These are phyloP conservation scores for Thymelicus lineola DNA, from an alignment of 2,888 invertebrate genomes.

Conservation along the genomic window DNA sequence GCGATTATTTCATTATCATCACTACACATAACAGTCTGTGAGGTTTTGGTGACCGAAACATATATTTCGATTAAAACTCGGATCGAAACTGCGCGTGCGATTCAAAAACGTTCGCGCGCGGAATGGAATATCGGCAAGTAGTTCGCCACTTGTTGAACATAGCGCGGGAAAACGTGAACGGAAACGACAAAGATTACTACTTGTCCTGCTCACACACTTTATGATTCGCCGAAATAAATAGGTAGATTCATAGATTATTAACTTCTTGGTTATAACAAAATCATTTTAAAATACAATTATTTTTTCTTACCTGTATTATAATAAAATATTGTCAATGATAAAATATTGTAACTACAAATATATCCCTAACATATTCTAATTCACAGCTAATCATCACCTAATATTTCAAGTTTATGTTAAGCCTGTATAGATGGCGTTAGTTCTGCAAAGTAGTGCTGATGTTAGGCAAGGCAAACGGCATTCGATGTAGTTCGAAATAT, in stretches of 20 bases:
- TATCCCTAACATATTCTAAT: no score
- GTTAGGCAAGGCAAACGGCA: neutral
- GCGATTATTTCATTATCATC: slow-evolving; percentile 54
- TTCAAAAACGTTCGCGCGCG: slow-evolving; percentile 71
- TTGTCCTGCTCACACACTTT: slow-evolving; percentile 44
- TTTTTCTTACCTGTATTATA: no score
- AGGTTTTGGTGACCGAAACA: slow-evolving; percentile 36
- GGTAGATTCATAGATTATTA: no score
- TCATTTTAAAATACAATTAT: no score
- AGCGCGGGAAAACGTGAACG: slow-evolving; percentile 68
- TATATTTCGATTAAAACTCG: slow-evolving; percentile 53
- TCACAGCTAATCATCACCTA: no score
- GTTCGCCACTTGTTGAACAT: slow-evolving; percentile 59
- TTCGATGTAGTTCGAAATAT: neutral
- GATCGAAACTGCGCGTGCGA: slow-evolving; percentile 58
- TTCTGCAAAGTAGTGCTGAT: neutral
- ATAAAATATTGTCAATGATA: no score
- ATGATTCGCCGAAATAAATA: neutral
- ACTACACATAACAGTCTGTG: slow-evolving; percentile 49
- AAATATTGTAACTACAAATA: no score
- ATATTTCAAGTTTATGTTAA: neutral
- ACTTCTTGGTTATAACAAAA: no score
- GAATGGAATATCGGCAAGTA: slow-evolving; percentile 62
- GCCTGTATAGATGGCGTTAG: neutral
- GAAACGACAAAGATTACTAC: slow-evolving; percentile 57